Base-by-base conservation (phyloP, 2,113 vertebrate species). In the Sisor rabdophorus region DNA sequence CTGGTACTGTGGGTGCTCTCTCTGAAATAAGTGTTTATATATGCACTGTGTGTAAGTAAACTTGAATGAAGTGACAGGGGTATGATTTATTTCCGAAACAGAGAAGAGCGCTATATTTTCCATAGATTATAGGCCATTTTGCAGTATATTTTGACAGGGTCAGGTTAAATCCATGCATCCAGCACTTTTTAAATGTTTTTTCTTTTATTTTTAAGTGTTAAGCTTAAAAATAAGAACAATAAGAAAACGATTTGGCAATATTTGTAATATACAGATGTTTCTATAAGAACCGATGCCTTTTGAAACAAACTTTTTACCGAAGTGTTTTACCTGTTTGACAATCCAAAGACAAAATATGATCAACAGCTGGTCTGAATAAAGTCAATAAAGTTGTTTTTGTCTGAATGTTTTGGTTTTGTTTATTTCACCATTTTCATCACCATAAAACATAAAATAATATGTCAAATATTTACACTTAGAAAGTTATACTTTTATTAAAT, bases 301-400 rank as follows among this genome's bases (percentile, higher is more conserved):
- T 50, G 47, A 55, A 52, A 76, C 24, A 6, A 26, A 24, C 54
- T 71, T 80, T 80, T 75, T 75, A 80, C 64, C 10, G 47, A 75
- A 55, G 19, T 80, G 15, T 32, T 63, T 63, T 30, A 40, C 60
- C 20, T 79, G 70, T 65, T 22, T 50, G 59, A 75, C 56, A 54
- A 70, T 75, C 65, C 78, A 75, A 80, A 80, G 73, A 80, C 12
- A 55, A 40, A 58, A 54, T 56, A 40, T 76, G 22, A 56, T 79
- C 85, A 84, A 87, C 88, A 88, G 84, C 65, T 85, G 73, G 76
- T 79, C 75, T 79, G 77, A 82, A 80, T 72, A 69, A 78, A 73
- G 32, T 63, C 22, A 89, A 89, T 88, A 84, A 88, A 81, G 0
- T 60, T 26, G 4, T 80, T 47, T 44, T 44, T 44, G 61, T n/a